A percentile compares a stretch with the other conserved stretches of the same genome.
Conservation (phyloP, 2,113 vertebrate genomes). For the Ctenodactylus gundi region DNA sequence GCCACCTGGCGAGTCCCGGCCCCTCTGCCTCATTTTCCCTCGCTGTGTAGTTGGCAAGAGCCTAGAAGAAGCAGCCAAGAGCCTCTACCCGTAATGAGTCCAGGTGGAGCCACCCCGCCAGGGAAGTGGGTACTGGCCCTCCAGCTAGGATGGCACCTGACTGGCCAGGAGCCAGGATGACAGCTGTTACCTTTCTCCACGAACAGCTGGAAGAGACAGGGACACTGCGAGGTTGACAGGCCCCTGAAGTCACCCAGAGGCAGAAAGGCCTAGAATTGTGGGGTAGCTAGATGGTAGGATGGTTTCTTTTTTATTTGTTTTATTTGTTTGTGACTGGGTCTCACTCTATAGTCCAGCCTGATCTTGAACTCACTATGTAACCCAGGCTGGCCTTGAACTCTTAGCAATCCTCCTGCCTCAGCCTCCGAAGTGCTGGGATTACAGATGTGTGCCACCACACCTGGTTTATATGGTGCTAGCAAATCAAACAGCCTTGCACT, state of each 20-base stretch:
- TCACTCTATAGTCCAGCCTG: no score
- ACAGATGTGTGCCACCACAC: no score
- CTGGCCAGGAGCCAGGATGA: slow-evolving; percentile 43
- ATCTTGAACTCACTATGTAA: no score
- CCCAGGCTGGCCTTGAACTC: no score
- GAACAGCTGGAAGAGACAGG: slow-evolving; percentile 59
- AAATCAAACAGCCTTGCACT: no score
- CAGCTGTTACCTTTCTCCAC: slow-evolving; percentile 60
- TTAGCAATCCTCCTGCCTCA: no score
- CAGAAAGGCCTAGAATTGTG: not conserved
- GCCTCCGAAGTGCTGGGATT: no score
- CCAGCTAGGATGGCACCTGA: not conserved
- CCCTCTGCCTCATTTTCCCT: not conserved
- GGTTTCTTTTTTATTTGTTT: no score
- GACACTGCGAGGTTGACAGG: slow-evolving; percentile 49
- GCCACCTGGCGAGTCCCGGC: not conserved
- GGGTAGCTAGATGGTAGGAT: not conserved
- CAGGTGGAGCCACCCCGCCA: not conserved
- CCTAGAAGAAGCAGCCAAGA: not conserved
- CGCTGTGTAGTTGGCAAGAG: not conserved
- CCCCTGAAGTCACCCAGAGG: not conserved
- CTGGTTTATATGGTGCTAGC: no score
- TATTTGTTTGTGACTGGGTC: no score
- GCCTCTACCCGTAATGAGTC: not conserved
- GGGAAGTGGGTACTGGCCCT: not conserved